Percentiles rank a stretch among this genome's conserved stretches.
Evolutionary conservation across 2,113 vertebrate species (phyloP).

Genomic region (Mus pahari): DNA sequence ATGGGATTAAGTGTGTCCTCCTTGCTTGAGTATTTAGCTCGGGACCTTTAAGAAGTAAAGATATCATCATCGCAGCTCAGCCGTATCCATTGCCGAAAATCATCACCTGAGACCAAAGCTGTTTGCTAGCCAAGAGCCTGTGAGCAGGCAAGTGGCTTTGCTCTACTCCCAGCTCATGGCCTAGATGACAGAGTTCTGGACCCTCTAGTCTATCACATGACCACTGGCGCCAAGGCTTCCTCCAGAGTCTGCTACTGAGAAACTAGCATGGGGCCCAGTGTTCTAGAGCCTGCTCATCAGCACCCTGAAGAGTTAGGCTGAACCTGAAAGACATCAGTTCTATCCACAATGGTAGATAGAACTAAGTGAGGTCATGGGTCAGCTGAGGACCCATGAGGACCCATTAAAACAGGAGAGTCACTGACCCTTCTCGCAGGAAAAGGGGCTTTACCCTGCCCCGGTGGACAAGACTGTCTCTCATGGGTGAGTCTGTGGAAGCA

Average conservation of each 20-base stretch:
- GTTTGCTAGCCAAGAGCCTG: background rate
- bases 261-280: background rate
- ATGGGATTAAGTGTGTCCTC: conserved; percentile 75
- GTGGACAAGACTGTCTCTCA: background rate
- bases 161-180: background rate
- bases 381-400: background rate
- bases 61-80: conserved; percentile 49
- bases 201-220: background rate
- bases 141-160: background rate
- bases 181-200: conserved; percentile 53
- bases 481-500: conserved; percentile 37
- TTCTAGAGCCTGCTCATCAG: background rate
- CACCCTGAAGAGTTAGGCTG: background rate
- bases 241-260: background rate
- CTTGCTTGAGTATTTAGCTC: conserved; percentile 56
- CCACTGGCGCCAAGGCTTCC: conserved; percentile 16
- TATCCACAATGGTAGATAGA: background rate
- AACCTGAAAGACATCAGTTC: background rate
- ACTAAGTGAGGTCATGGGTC: background rate
- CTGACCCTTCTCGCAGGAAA: background rate
- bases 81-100: background rate
- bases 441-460: background rate
- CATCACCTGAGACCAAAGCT: background rate
- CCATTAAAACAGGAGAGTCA: background rate
- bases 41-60: conserved; percentile 66